These are phyloP conservation scores for Marasmarcha lunaedactyla DNA, from an alignment of 2,888 invertebrate genomes.

Conservation along the genomic window DNA sequence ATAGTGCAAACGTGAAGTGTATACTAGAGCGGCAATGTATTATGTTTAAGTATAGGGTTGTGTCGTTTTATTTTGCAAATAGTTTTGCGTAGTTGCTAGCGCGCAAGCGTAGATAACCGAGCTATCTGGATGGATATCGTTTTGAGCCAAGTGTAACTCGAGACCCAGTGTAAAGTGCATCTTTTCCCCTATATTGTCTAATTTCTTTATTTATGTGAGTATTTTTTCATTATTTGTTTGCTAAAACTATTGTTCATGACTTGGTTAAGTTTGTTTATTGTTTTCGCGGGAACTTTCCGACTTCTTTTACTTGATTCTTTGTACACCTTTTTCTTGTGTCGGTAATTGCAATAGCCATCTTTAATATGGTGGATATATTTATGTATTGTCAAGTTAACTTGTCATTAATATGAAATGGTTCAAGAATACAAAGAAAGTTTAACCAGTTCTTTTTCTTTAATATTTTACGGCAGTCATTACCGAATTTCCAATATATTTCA, in stretches of 20 bases:
- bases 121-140: slow-evolving; percentile 50
- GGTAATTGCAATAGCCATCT: too few relatives aligned
- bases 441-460: too few relatives aligned
- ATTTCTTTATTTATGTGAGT: slow-evolving; percentile 35
- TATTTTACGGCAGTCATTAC: too few relatives aligned
- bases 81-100: slow-evolving; percentile 19
- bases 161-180: slow-evolving; percentile 43
- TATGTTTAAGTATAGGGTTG: not conserved
- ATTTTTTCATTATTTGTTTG: slow-evolving; percentile 5
- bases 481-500: too few relatives aligned
- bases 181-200: slow-evolving; percentile 7
- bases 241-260: not conserved
- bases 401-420: too few relatives aligned
- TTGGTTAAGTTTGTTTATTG: not conserved
- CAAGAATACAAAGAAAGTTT: too few relatives aligned
- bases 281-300: too few relatives aligned
- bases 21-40: slow-evolving; percentile 23
- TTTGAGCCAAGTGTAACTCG: slow-evolving; percentile 44
- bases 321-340: too few relatives aligned
- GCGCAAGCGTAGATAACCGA: slow-evolving; percentile 41
- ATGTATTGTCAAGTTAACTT: too few relatives aligned
- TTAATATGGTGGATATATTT: too few relatives aligned
- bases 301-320: too few relatives aligned
- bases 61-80: slow-evolving; percentile 2
- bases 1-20: too few relatives aligned